Base-by-base conservation (phyloP, 2,888 invertebrate species). In the Spilarctia lutea region DNA sequence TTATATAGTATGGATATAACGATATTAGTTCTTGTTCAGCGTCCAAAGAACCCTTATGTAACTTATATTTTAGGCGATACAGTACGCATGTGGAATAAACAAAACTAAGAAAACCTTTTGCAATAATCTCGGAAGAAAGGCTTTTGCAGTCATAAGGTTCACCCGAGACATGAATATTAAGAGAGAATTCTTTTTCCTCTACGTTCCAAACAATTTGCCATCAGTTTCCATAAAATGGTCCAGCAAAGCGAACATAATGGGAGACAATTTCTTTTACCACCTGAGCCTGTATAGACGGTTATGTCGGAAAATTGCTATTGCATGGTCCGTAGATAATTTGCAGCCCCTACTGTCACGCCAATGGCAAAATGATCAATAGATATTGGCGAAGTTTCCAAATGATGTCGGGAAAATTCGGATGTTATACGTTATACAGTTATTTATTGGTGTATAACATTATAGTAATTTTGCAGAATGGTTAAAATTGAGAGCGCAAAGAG, bases 191-290 rank as follows among this genome's bases (percentile, higher is more conserved):
- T 81, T 83, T 85, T 71, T 86, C 86, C 86, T 81, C 89, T 87
- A 87, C 87, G 87, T 90, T 91, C 90, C 90, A 86, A 89, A 90
- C 91, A 91, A 91, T 93, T 92, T 89, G 87, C 91, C 91, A 93
- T 93, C 90, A 92, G 88, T 91, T 89, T 90, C 90, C 91, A 92
- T 92, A 91, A 92, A 94, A 92, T 91, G 90, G 91, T 89, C 89
- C 91, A 88, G 89, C 89, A 90, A 87, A 88, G 90, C 91, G 90
- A 86, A 90, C 87, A 88, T 93, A 94, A 94, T 93, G 90, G 92
- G 87, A 87, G 90, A 91, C 94, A 92, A 93, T 94, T 93, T 91
- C 91, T 91, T 92, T 89, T 86, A 88, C 90, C 94, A 94, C 94
- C 94, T 94, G 94, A 89, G 91, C 87, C 91, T 71, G 78, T 81